These are phyloP conservation scores for Acromyrmex heyeri DNA, from an alignment of 1,140 invertebrate genomes.

Conservation along the genomic window DNA sequence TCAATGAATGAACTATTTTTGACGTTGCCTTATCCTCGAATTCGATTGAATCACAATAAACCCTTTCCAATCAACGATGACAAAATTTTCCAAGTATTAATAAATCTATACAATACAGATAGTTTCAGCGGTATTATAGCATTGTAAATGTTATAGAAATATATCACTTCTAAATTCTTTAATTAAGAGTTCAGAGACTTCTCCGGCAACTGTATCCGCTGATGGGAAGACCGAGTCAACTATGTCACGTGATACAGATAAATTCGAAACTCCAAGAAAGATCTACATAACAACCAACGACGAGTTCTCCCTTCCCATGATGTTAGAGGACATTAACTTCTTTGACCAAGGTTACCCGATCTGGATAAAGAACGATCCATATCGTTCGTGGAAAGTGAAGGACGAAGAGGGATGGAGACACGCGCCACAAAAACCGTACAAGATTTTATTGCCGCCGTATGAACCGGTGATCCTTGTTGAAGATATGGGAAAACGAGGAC, in stretches of 20 bases:
- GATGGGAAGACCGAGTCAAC: not conserved
- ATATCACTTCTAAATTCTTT: not conserved
- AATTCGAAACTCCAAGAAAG: slow-evolving; percentile 11
- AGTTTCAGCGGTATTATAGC: no score
- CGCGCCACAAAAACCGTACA: slow-evolving; percentile 4
- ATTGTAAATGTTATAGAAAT: no score
- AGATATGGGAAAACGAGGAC: not conserved
- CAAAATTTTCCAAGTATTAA: slow-evolving; percentile 1
- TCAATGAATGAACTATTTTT: not conserved
- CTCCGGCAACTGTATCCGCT: not conserved
- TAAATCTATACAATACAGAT: no score
- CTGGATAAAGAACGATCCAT: slow-evolving; percentile 29
- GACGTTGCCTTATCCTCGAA: not conserved
- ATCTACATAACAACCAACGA: slow-evolving; percentile 22
- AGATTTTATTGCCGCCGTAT: slow-evolving; percentile 48
- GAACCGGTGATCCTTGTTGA: slow-evolving; percentile 44
- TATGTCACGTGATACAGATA: not conserved
- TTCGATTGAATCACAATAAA: not conserved
- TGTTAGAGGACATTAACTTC: slow-evolving; percentile 38
- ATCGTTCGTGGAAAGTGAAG: not conserved
- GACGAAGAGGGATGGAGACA: slow-evolving; percentile 10
- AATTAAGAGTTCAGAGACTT: not conserved
- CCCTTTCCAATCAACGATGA: not conserved
- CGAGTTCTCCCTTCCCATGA: not conserved
- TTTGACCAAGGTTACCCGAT: slow-evolving; percentile 31